phyloP scores from a whole-genome alignment of 1,140 invertebrate genomes.

The Agraylea sexmaculata region DNA sequence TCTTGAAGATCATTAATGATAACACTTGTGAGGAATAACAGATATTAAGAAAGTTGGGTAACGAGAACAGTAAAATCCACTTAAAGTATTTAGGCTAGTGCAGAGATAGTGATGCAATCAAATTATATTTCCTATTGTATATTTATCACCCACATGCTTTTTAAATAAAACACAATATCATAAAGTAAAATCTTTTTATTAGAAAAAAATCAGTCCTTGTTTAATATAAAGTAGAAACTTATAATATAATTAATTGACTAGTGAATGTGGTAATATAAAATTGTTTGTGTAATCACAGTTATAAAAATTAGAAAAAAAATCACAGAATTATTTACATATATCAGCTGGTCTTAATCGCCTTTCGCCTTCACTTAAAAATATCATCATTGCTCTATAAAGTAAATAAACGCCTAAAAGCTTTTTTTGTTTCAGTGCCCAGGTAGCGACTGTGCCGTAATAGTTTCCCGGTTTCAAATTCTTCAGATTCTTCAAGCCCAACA shows the following conservation, averaged over 20 bases:
- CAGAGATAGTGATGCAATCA: no score
- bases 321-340: constrained; percentile 35
- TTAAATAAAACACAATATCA: no score
- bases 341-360: constrained; percentile 59
- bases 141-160: no score
- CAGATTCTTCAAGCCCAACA: constrained; percentile 63
- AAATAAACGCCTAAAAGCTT: constrained; percentile 67
- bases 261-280: background rate
- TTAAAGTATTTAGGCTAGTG: no score
- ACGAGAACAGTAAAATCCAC: no score
- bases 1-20: no score
- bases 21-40: no score
- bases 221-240: background rate
- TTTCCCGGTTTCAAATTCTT: constrained; percentile 74
- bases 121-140: no score
- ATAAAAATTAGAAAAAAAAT: background rate
- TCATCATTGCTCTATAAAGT: constrained; percentile 72
- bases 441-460: constrained; percentile 67
- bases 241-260: background rate
- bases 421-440: constrained; percentile 60
- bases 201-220: background rate
- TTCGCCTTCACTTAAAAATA: constrained; percentile 80
- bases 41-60: no score
- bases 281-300: background rate
- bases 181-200: no score